Evolutionary conservation across 1,140 invertebrate species (phyloP), one percentile per base, ranked within the genome.

Genomic region (Odontomachus brunneus): DNA sequence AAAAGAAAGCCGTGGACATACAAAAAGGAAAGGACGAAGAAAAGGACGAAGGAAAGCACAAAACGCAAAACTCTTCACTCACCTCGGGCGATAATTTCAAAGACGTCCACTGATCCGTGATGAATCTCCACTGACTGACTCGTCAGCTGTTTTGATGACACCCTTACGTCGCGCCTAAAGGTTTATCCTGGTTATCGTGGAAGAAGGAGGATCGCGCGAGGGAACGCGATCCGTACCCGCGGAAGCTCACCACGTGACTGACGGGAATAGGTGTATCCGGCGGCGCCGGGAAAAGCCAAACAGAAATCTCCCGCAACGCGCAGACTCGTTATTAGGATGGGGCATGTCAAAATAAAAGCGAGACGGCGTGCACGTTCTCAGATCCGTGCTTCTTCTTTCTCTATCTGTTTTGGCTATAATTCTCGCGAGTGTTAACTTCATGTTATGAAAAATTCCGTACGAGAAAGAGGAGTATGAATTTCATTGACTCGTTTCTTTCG

Each of bases 201-300:
- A 12, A 38, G 51, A 62, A 48, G 12, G 33, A 17, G 65, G 19
- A 55, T n/a, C 53, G 53, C 53, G 53, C 53, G 53, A 57, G 17
- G 38, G 57, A 67, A 55, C 29, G 65, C 75, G 75, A 80, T 71
- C 75, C 65, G 66, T 48, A 69, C 51, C 65, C 75, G 65, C 51
- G 75, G 48, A 80, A 57, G 75, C 4, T 80, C 75, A 71, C 75
- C 75, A 80, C 75, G 75, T 80, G 75, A 80, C 75, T 80, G 75
- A 69, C 75, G 75, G 75, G 75, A 78, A 69, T 69, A 57, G 51
- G 65, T 76, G 51, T 71, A 71, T 69, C 65, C 51, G 51, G 22
- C 75, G 75, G 33, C 2, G 63, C 65, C 65, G 65, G 75, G 75
- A 80, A 78, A 80, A 80, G 75, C 75, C 75, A 80, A 80, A 80